Evolutionary conservation across 2,113 vertebrate genomes (phyloP).

Genomic region (Anthoscopus minutus): DNA sequence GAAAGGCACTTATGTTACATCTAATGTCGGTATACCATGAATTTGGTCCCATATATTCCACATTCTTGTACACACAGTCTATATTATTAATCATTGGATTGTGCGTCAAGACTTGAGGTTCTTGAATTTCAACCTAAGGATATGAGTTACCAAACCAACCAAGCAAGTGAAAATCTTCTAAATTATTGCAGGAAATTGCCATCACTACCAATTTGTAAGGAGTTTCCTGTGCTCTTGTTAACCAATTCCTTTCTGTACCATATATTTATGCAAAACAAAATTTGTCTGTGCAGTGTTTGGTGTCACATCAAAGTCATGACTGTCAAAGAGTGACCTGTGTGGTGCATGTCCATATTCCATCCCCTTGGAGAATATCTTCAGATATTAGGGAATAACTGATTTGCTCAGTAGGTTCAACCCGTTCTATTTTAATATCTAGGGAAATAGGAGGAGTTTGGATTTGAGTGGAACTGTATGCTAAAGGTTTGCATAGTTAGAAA

Average conservation of each 20-base stretch:
- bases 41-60: not conserved
- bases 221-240: conserved; percentile 33
- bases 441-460: not conserved
- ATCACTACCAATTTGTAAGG: conserved; percentile 45
- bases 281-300: not conserved
- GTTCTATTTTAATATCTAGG: not conserved
- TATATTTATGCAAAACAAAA: not conserved
- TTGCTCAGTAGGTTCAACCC: not conserved
- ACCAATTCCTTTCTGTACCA: conserved; percentile 7
- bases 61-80: not conserved
- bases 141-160: conserved; percentile 29
- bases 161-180: conserved; percentile 53
- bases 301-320: not conserved
- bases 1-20: not conserved
- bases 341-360: not conserved
- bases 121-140: conserved; percentile 49
- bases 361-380: not conserved
- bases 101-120: conserved; percentile 3
- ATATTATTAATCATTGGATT: conserved; percentile 12
- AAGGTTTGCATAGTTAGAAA: not conserved
- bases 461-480: not conserved
- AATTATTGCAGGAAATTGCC: conserved; percentile 57
- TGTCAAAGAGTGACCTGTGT: not conserved
- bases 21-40: not conserved
- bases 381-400: not conserved